Percentiles rank a stretch among this genome's conserved stretches.
These are phyloP conservation scores for Anser brachyrhynchus DNA, from an alignment of 2,113 vertebrate species.

Conservation along the genomic window DNA sequence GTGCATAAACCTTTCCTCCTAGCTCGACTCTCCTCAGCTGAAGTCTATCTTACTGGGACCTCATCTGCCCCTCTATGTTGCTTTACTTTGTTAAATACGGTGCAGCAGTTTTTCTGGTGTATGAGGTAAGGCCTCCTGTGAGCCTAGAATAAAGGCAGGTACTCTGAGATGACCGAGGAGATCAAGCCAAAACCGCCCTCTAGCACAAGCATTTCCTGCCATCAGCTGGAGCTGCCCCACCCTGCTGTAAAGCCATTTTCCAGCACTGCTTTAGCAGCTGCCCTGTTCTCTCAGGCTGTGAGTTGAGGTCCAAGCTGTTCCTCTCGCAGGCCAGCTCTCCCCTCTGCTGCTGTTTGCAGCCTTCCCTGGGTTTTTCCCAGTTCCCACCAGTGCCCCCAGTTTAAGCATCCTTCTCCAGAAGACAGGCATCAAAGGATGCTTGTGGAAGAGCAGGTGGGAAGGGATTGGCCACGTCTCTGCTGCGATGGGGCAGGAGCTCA, in stretches of 20 bases:
- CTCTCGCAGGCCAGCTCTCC: fast-evolving
- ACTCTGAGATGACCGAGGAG: neutral
- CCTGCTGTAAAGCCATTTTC: neutral
- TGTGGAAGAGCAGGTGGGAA: neutral
- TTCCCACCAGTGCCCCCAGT: fast-evolving
- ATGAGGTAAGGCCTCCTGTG: neutral
- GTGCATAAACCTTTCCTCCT: neutral
- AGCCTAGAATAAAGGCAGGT: neutral
- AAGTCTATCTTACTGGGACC: neutral
- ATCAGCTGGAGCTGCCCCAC: neutral
- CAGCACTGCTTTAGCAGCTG: neutral
- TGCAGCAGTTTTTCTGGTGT: neutral
- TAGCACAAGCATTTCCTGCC: neutral
- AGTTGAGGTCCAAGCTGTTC: neutral
- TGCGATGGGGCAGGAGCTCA: neutral
- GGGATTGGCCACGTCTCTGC: neutral
- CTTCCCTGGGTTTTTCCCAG: neutral
- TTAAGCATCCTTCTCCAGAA: neutral
- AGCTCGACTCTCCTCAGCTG: neutral
- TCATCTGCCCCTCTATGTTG: neutral
- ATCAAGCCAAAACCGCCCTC: neutral
- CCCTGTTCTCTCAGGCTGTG: neutral
- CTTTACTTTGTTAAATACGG: neutral
- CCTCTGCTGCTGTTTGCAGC: neutral
- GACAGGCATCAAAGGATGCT: neutral